Evolutionary conservation across 2,888 invertebrate species (phyloP), one percentile per base, ranked within the genome.

Genomic region (Leuctra nigra): DNA sequence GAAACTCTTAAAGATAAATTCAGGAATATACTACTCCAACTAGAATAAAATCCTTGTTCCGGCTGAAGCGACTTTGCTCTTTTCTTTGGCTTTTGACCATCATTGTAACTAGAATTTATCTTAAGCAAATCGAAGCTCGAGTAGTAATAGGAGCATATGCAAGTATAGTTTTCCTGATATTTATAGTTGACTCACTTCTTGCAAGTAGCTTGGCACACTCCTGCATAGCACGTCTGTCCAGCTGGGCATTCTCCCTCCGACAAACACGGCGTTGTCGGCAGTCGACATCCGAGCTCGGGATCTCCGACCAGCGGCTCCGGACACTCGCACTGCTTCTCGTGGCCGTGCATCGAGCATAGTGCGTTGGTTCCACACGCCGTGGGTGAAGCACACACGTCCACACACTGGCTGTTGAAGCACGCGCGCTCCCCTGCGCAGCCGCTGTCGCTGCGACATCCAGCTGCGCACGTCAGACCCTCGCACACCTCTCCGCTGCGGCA

Each of bases 401-500:
- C 71, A 69, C 94, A 94, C 68, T 88, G 85, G 62, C 87, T 90
- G 63, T 84, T 81, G 59, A 84, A 70, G 66, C 94, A 94, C n/a
- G 84, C 77, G 61, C 82, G 77, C 63, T 83, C 78, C 54, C 76
- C 74, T 1, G 85, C 79, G 68, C 94, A 94, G 50, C 88, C 86
- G 2, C 81, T 77, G 69, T 91, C 82, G 7, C 86, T 82, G 66
- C 91, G 81, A 68, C 94, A 94, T 44, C 94, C 94, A 38, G 80
- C 77, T 9, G 81, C 73, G 68, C 94, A 94, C 57, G 85, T 79
- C 24, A 91, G 75, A 23, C 87, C 86, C 67, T 90, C 84, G 66
- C 93, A 94, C 54, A 93, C 83, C 73, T 93, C 92, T 35, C 88
- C 91, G 63, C 84, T 87, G 53, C 87, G 81, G 65, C 94, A 94